Conservation (phyloP, 2,888 invertebrate species). For the Rhaphigaster nebulosa region DNA sequence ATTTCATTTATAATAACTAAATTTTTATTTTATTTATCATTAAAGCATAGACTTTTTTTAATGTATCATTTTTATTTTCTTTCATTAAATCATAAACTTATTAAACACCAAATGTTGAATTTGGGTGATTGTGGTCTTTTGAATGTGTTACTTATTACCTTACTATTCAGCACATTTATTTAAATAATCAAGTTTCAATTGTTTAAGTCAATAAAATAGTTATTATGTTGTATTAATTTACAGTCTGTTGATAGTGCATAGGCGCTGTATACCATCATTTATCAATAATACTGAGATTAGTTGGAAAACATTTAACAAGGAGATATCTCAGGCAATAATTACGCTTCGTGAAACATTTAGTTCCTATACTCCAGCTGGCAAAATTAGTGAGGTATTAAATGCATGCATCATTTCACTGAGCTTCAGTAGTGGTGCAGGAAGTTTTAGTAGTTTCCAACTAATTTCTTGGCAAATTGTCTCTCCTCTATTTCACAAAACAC, state of each 20-base stretch:
- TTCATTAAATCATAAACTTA: not conserved
- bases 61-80: too few species aligned
- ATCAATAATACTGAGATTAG: constrained; percentile 57
- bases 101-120: not conserved
- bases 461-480: not conserved
- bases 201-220: not conserved
- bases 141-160: not conserved
- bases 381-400: constrained; percentile 57
- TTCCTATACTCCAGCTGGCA: constrained; percentile 44
- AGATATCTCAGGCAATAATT: constrained; percentile 42
- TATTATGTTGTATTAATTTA: constrained; percentile 33
- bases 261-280: constrained; percentile 56
- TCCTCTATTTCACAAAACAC: not conserved
- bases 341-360: constrained; percentile 53
- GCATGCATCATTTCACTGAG: constrained; percentile 50
- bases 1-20: too few species aligned
- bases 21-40: too few species aligned
- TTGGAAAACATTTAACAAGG: constrained; percentile 48
- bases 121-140: not conserved
- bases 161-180: not conserved
- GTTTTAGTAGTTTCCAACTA: not conserved
- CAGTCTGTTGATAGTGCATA: constrained; percentile 57
- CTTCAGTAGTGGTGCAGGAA: constrained; percentile 48
- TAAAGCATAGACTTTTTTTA: too few species aligned
- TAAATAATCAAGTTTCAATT: not conserved